phyloP scores from a whole-genome alignment of 2,888 invertebrate genomes.

The Dryobotodes eremita region DNA sequence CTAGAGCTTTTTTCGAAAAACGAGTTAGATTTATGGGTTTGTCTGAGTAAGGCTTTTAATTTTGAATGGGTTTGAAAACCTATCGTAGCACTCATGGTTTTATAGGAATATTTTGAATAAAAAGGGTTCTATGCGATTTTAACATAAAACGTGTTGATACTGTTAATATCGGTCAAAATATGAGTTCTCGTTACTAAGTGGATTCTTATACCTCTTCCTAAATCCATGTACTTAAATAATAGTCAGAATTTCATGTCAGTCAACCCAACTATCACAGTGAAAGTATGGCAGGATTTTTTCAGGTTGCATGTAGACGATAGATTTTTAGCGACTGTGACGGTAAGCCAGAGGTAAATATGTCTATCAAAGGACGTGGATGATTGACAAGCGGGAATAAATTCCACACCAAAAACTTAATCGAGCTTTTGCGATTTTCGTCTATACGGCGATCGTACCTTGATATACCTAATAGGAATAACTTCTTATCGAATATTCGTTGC shows the following conservation, averaged over 20 bases:
- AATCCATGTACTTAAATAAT: not conserved
- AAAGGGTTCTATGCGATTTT: slow-evolving; percentile 33
- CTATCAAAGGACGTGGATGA: not conserved
- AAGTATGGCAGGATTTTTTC: not conserved
- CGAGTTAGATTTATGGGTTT: slow-evolving; percentile 10
- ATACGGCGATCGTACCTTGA: not conserved
- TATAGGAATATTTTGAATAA: slow-evolving; percentile 26
- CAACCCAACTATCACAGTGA: not conserved
- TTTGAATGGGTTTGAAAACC: slow-evolving; percentile 14
- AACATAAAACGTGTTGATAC: slow-evolving; percentile 26
- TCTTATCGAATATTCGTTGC: not conserved
- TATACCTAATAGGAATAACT: not conserved
- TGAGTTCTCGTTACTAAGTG: not conserved
- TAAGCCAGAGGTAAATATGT: not conserved
- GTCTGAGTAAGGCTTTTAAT: slow-evolving; percentile 5
- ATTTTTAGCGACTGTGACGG: not conserved
- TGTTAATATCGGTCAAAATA: slow-evolving; percentile 6
- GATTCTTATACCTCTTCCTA: not conserved
- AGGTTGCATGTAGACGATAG: too few relatives aligned
- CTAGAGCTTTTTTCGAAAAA: slow-evolving; percentile 27
- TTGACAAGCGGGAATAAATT: not conserved
- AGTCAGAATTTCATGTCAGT: not conserved
- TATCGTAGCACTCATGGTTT: slow-evolving; percentile 22
- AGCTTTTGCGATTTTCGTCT: not conserved
- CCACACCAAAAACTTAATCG: not conserved